Evolutionary conservation across 2,888 invertebrate species (phyloP).

Genomic region (Amiota mariae): DNA sequence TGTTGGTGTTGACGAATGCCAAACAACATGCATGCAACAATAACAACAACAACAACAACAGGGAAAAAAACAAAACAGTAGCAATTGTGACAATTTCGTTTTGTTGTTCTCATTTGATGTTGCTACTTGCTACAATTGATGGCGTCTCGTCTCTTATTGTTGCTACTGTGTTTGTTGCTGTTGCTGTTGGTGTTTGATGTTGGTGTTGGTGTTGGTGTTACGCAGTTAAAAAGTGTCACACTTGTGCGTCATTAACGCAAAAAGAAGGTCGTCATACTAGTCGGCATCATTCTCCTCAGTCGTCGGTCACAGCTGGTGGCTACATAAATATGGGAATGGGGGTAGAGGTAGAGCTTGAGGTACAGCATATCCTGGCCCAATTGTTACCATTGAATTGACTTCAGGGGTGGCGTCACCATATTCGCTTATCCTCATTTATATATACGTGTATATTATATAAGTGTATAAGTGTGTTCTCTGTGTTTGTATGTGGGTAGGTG

Average conservation of each 20-base stretch:
- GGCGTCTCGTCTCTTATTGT: background rate
- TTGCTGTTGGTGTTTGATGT: background rate
- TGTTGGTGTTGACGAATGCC: background rate
- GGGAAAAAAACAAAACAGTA: background rate
- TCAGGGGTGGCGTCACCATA: background rate
- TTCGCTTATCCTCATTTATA: too few species aligned
- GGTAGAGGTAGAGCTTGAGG: too few species aligned
- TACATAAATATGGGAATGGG: conserved; percentile 10
- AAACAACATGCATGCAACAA: background rate
- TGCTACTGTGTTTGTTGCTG: background rate
- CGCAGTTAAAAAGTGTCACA: conserved; percentile 62
- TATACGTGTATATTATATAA: too few species aligned
- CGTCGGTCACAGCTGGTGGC: conserved; percentile 64
- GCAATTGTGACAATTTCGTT: conserved; percentile 53
- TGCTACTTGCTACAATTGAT: too few species aligned
- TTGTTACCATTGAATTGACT: background rate
- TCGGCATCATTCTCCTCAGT: too few species aligned
- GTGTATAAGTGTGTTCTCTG: too few species aligned
- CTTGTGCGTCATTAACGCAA: conserved; percentile 70
- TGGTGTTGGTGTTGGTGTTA: conserved; percentile 24
- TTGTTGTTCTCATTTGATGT: background rate
- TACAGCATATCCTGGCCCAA: too few species aligned
- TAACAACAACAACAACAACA: background rate
- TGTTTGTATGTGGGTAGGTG: too few species aligned
- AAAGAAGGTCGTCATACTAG: conserved; percentile 32